Base-by-base conservation (phyloP, 1,140 invertebrate genomes). In the Oncopeltus fasciatus region DNA sequence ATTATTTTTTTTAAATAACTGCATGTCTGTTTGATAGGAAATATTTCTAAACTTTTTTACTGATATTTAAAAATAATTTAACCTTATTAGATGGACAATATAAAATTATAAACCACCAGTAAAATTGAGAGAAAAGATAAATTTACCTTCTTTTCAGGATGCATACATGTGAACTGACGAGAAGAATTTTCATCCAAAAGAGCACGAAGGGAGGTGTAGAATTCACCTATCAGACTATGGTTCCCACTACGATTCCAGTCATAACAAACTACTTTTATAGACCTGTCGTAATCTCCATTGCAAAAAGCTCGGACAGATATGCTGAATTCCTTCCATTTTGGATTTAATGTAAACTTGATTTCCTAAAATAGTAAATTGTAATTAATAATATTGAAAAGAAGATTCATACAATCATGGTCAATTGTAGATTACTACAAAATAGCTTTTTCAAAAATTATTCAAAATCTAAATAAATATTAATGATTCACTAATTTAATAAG, bases 251-350 rank as follows among this genome's bases (percentile, higher is more conserved):
- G 49, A 57, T 71, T 73, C 67, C 71, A 73, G 63, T 75, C 71
- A 65, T 68, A 74, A 61, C 72, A 74, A 43, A 70, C 66, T 49
- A 76, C 61, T 69, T 73, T 71, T 20, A 72, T 59, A 60, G 65
- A 72, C 0, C 81, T 74, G 60, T 83, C 78, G 67, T 77, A 74
- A 69, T 85, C 82, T 12, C 80, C 81, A 71, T 80, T 79, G 69
- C 81, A 83, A 12, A 84, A 67, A 4, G 74, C 70, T 33, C 78
- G 69, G 1, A 81, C 70, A 29, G 76, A 70, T n/a, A 82, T 71
- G n/a, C 72, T 72, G 67, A 83, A 79, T 14, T 75, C 71, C 66
- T 74, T 74, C 81, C 81, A 83, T 12, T 71, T 72, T 20, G 82
- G 82, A 70, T 80, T 77, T 49, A 80, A 68, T 4, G 74, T 81